Evolutionary conservation across 2,113 vertebrate genomes (phyloP).

Genomic region (Drymodes brunneopygia): DNA sequence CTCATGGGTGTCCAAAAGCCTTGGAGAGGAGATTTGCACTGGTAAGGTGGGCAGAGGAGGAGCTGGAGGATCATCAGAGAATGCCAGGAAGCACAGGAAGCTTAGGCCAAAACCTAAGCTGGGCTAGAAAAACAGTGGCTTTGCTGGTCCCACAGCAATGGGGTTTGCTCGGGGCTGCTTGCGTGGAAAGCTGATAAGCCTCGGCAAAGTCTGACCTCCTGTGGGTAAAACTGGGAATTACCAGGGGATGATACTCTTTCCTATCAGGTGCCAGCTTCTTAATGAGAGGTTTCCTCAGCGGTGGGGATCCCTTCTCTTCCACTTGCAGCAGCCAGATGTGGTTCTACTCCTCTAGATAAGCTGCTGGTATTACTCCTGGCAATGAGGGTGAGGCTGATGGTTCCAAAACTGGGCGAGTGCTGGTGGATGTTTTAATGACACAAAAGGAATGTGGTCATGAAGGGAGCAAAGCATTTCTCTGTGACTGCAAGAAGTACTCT

Average conservation of each 20-base stretch:
- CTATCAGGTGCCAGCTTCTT: background rate
- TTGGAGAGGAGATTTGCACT: background rate
- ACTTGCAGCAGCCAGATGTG: background rate
- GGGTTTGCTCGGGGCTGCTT: background rate
- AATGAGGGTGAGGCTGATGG: background rate
- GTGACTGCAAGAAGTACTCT: background rate
- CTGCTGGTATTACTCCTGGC: background rate
- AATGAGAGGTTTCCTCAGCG: background rate
- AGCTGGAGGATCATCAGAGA: background rate
- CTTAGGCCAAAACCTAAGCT: background rate
- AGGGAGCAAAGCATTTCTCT: background rate
- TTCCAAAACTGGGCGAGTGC: background rate
- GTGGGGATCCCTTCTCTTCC: background rate
- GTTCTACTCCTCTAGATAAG: background rate
- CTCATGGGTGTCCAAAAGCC: background rate
- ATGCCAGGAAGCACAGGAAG: background rate
- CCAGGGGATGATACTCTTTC: background rate
- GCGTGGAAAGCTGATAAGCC: background rate
- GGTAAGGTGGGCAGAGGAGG: background rate
- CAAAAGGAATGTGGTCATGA: background rate
- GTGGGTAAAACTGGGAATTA: conserved; percentile 39
- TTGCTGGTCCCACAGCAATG: background rate
- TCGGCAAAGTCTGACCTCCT: conserved; percentile 41
- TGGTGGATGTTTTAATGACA: background rate
- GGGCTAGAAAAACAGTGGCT: background rate